Conservation (phyloP, 2,113 vertebrate species). For the Arenaria interpres region DNA sequence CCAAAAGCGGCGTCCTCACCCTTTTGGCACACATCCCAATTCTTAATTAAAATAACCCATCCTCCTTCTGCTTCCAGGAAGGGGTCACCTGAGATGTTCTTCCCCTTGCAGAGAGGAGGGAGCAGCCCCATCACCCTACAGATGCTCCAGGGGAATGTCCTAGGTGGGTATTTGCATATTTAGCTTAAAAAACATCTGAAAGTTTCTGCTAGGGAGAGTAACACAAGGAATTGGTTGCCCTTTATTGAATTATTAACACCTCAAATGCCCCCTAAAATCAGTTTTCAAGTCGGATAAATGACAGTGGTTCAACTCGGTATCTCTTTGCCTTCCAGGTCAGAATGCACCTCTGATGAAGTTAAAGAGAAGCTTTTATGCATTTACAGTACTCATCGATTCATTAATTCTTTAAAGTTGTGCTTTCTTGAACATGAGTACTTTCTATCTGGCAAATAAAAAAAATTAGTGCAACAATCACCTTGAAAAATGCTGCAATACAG, state of each 20-base stretch:
- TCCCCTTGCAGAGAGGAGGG: not conserved
- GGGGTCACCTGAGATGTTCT: not conserved
- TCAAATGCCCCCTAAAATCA: not conserved
- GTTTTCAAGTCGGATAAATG: not conserved
- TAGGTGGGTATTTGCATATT: not conserved
- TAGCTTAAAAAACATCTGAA: not conserved
- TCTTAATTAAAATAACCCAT: not conserved
- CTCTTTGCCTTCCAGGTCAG: not conserved
- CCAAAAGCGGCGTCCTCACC: not conserved
- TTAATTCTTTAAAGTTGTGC: not conserved
- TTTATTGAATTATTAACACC: not conserved
- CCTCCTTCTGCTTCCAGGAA: not conserved
- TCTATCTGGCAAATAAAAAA: not conserved
- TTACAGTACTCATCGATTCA: not conserved
- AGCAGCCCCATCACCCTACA: not conserved
- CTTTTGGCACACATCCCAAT: not conserved
- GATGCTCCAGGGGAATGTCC: rapidly evolving
- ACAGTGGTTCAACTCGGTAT: not conserved
- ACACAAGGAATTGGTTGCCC: not conserved
- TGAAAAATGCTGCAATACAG: conserved; percentile 10
- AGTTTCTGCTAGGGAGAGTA: not conserved
- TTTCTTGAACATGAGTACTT: not conserved
- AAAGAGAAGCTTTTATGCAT: not conserved
- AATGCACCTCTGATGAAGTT: not conserved
- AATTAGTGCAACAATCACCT: not conserved